Evolutionary conservation across 2,888 invertebrate species (phyloP), one percentile per base, ranked within the genome.

Genomic region (Cosmia pyralina): DNA sequence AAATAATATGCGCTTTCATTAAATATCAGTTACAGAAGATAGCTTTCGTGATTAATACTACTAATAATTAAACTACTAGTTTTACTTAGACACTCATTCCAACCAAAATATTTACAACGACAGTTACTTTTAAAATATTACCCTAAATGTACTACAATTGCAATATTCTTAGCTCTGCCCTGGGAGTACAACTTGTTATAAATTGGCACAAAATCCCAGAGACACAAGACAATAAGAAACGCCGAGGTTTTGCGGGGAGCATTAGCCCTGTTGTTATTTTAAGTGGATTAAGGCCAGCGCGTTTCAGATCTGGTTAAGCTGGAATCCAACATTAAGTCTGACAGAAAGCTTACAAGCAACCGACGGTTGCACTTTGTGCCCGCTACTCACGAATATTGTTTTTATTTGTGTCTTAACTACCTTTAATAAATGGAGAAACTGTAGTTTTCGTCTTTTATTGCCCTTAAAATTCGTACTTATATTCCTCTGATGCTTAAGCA

Each of bases 271-370:
- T 91, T 94, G 95, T 95, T 95, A 94, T 94, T 95, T 93, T 95
- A 95, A 95, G 93, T 94, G 95, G 95, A 95, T 96, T 95, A 95
- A 91, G 94, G 92, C 90, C 92, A 94, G 93, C 93, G 94, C 94
- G 92, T 95, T 94, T 94, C 93, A 94, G 93, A 93, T 94, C 95
- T 93, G 91, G 92, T 93, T 95, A 95, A 95, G 93, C 93, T 90
- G 87, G 91, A 91, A 92, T 90, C 85, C 90, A 92, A 93, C 93
- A 93, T 94, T 95, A 94, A 94, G 92, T 92, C 93, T 92, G 93
- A 92, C 90, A 88, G 92, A 90, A 88, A 90, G 92, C 92, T 94
- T 92, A 90, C 88, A n/a, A n/a, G n/a, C n/a, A 71, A 81, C 48
- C 84, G 78, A 83, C 84, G 90, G 72, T 87, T 94, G 93, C 94